phyloP scores from a whole-genome alignment of 2,797 vertebrate genomes.

The Phalanger gymnotis region DNA sequence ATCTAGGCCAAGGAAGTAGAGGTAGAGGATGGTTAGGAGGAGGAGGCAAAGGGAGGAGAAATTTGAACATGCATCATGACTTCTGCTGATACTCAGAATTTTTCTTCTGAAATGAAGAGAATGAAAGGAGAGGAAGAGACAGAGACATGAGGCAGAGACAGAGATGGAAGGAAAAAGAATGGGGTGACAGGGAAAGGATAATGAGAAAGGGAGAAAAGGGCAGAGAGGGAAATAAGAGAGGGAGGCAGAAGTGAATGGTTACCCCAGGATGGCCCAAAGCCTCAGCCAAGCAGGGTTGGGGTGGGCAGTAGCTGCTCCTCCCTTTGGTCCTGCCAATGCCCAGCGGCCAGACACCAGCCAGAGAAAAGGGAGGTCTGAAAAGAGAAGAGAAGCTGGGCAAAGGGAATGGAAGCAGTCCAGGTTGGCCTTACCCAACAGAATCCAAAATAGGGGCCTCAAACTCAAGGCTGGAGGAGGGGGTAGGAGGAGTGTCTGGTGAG shows the following conservation, averaged over 20 bases:
- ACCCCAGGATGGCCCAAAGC: slow-evolving; percentile 27
- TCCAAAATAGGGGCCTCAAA: background rate
- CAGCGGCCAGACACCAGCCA: slow-evolving; percentile 62
- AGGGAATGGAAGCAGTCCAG: slow-evolving; percentile 73
- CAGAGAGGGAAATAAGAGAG: slow-evolving; percentile 32
- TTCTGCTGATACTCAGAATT: slow-evolving; percentile 34
- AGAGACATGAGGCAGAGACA: background rate
- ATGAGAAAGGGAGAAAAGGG: slow-evolving; percentile 55
- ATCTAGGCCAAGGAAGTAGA: slow-evolving; percentile 25
- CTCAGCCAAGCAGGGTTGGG: slow-evolving; percentile 45
- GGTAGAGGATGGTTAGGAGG: background rate
- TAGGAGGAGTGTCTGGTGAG: background rate
- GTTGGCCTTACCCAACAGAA: slow-evolving; percentile 56
- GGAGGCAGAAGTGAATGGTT: slow-evolving; percentile 14
- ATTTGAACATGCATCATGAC: background rate
- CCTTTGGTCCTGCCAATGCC: slow-evolving; percentile 50
- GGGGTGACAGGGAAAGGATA: background rate
- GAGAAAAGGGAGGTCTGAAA: slow-evolving; percentile 49
- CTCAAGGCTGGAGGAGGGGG: background rate
- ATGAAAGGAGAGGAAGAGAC: background rate
- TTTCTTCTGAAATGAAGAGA: slow-evolving; percentile 37
- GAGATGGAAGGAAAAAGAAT: background rate
- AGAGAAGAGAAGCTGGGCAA: slow-evolving; percentile 71
- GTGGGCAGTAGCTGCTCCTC: slow-evolving; percentile 61
- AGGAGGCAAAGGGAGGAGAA: background rate